phyloP scores from a whole-genome alignment of 2,888 invertebrate species.

The Ormyrus thymus region DNA sequence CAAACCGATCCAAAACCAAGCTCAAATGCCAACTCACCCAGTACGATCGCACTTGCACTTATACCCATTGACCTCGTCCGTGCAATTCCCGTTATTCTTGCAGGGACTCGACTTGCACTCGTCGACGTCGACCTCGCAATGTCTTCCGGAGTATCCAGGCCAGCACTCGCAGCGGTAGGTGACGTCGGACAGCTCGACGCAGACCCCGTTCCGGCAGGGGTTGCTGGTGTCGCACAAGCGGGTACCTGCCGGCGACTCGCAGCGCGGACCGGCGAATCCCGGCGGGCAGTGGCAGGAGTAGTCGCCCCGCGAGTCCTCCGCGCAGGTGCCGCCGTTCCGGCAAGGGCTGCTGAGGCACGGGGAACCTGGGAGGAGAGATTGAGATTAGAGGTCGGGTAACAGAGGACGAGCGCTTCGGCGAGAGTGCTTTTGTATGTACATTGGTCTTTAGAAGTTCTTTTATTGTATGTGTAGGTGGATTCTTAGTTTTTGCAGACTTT shows the following conservation, averaged over 20 bases:
- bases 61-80: slow-evolving; percentile 84
- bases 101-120: slow-evolving; percentile 82
- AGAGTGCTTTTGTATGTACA: too few species aligned
- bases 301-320: slow-evolving; percentile 79
- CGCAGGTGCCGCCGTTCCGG: slow-evolving; percentile 86
- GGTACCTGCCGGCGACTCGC: slow-evolving; percentile 76
- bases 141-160: slow-evolving; percentile 81
- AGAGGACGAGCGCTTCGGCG: too few species aligned
- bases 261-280: slow-evolving; percentile 82
- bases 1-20: too few species aligned
- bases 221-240: slow-evolving; percentile 80
- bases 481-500: too few species aligned
- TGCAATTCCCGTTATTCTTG: slow-evolving; percentile 84
- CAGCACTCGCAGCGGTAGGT: slow-evolving; percentile 75
- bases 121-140: slow-evolving; percentile 83
- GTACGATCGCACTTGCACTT: slow-evolving; percentile 87
- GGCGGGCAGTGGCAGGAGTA: slow-evolving; percentile 74
- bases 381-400: too few species aligned
- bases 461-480: too few species aligned
- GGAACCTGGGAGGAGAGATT: slow-evolving; percentile 31
- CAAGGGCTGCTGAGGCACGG: slow-evolving; percentile 84
- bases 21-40: slow-evolving; percentile 75
- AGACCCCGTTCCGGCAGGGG: slow-evolving; percentile 85
- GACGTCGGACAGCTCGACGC: slow-evolving; percentile 79
- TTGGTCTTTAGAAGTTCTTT: too few species aligned